Percentiles rank a stretch among this genome's conserved stretches.
Conservation (phyloP, 2,888 invertebrate genomes). For the Chloroclystis v-ata region DNA sequence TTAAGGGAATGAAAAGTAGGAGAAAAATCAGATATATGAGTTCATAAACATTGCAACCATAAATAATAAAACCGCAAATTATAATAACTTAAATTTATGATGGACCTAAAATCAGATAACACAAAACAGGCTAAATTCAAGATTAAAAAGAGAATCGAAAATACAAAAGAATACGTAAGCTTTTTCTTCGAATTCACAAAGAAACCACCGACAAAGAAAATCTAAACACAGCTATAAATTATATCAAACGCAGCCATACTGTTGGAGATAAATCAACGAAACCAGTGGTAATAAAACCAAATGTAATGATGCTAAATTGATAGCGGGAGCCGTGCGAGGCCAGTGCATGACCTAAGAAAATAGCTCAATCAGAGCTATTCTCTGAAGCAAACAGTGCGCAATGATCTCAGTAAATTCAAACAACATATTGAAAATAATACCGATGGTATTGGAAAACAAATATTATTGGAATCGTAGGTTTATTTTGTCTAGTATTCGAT, state of each 20-base stretch:
- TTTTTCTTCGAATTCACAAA: slow-evolving; percentile 2
- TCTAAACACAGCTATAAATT: slow-evolving; percentile 9
- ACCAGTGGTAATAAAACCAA: slow-evolving; percentile 29
- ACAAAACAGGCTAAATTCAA: not conserved
- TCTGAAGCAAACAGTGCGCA: not conserved
- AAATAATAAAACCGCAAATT: too few species aligned
- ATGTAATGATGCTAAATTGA: slow-evolving; percentile 42
- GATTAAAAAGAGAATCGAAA: not conserved
- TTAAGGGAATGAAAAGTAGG: too few species aligned
- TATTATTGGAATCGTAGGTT: too few species aligned
- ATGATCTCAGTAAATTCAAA: not conserved
- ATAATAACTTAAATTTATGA: too few species aligned
- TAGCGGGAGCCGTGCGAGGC: slow-evolving; percentile 33
- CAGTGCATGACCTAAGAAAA: slow-evolving; percentile 21
- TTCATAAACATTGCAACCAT: too few species aligned
- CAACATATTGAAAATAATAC: too few species aligned
- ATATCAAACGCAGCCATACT: slow-evolving; percentile 17
- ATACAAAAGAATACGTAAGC: not conserved
- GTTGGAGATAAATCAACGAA: slow-evolving; percentile 28
- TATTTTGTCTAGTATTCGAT: too few species aligned
- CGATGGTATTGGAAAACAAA: too few species aligned
- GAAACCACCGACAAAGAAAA: slow-evolving; percentile 3
- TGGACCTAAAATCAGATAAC: not conserved
- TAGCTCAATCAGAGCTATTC: slow-evolving; percentile 11
- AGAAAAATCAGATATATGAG: too few species aligned